Conservation (phyloP, 2,888 invertebrate species). For the Prenolepis imparis region DNA sequence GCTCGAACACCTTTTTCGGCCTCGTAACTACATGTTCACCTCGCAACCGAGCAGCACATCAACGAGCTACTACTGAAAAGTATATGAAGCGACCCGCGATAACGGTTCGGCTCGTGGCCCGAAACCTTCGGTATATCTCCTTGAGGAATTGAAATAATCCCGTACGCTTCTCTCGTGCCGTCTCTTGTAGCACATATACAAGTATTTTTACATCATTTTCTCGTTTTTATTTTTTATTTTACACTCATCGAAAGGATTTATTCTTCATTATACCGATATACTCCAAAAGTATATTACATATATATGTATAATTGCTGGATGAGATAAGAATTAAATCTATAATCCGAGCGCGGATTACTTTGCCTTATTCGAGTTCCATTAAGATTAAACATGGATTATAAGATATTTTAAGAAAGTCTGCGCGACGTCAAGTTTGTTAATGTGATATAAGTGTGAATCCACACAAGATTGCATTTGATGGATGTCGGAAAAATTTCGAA, state of each 20-base stretch:
- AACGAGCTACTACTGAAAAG: constrained; percentile 38
- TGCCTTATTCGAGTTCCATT: not conserved
- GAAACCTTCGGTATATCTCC: not conserved
- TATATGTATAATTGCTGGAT: not conserved
- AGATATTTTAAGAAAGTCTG: not conserved
- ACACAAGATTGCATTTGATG: not conserved
- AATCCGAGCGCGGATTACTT: not conserved
- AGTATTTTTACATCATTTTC: not conserved
- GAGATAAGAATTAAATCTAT: not conserved
- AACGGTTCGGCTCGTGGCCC: constrained; percentile 11
- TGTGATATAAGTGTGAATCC: not conserved
- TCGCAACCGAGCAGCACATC: constrained; percentile 22
- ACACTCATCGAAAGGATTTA: not conserved
- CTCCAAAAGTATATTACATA: not conserved
- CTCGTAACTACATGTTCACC: constrained; percentile 24
- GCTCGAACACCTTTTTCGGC: constrained; percentile 62
- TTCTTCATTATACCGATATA: not conserved
- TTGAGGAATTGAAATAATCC: constrained; percentile 12
- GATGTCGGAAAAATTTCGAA: not conserved
- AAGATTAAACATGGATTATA: not conserved
- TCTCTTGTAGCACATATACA: not conserved
- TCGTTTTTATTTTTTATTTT: not conserved
- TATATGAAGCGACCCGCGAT: constrained; percentile 33
- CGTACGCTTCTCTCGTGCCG: not conserved
- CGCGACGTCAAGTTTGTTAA: not conserved